Evolutionary conservation across 2,113 vertebrate genomes (phyloP).

Genomic region (Brachyhypopomus occidentalis): DNA sequence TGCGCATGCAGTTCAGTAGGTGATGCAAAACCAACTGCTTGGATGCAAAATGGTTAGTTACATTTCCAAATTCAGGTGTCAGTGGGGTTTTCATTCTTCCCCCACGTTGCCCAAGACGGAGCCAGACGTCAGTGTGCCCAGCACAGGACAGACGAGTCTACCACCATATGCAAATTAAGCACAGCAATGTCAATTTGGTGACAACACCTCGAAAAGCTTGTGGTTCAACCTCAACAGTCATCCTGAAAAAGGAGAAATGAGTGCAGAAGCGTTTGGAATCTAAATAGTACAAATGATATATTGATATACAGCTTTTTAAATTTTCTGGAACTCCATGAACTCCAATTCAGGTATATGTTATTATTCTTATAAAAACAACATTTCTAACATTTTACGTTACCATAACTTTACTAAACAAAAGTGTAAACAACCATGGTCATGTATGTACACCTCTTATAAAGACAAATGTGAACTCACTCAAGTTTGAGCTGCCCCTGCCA

Average conservation of each 20-base stretch:
- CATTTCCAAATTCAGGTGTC: conserved; percentile 35
- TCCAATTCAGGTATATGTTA: no score
- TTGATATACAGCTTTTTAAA: no score
- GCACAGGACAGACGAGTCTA: conserved; percentile 6
- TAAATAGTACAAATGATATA: neutral
- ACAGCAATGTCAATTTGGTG: conserved; percentile 32
- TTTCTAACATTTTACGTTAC: no score
- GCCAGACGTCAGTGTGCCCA: conserved; percentile 26
- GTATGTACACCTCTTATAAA: no score
- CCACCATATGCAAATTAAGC: conserved; percentile 16
- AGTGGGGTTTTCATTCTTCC: neutral
- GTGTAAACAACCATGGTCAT: no score
- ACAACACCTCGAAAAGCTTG: conserved; percentile 41
- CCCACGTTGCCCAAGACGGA: conserved; percentile 1
- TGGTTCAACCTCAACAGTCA: conserved; percentile 37
- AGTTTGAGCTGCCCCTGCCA: no score
- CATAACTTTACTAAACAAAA: no score
- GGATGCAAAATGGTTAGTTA: conserved; percentile 31
- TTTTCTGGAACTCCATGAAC: no score
- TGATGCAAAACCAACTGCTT: conserved; percentile 43
- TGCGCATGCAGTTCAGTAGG: conserved; percentile 21
- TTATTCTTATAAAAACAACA: no score
- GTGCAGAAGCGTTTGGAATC: neutral
- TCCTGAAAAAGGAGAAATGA: conserved; percentile 8
- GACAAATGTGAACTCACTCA: no score